Evolutionary conservation across 1,140 invertebrate genomes (phyloP).

Genomic region (Drosophila chauvacae): DNA sequence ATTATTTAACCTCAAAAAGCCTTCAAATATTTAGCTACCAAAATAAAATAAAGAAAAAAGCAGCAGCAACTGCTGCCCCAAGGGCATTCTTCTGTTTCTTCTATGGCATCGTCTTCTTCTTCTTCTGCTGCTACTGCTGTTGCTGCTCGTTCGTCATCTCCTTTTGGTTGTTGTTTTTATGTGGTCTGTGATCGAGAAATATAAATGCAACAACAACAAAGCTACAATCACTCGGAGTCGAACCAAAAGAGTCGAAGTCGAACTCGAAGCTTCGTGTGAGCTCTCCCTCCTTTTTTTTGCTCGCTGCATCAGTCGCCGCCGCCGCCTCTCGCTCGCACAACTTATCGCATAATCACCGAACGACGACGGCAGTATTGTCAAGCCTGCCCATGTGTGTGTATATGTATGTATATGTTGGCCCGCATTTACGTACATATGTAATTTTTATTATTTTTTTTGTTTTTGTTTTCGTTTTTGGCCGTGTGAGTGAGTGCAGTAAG

Average conservation of each 20-base stretch:
- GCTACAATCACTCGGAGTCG: conserved; percentile 33
- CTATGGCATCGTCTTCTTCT: conserved; percentile 12
- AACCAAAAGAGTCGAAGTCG: conserved; percentile 31
- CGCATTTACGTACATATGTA: conserved; percentile 13
- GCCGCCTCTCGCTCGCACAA: conserved; percentile 42
- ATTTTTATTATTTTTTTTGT: not conserved
- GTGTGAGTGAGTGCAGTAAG: conserved; percentile 15
- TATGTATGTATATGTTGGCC: conserved; percentile 22
- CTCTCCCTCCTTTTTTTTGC: conserved; percentile 5
- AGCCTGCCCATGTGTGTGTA: conserved; percentile 13
- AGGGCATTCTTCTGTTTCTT: conserved; percentile 36
- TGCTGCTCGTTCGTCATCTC: conserved; percentile 27
- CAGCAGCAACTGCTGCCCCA: conserved; percentile 24
- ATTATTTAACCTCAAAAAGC: conserved; percentile 48
- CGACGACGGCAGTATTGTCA: conserved; percentile 44
- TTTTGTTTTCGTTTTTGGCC: not conserved
- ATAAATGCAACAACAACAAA: conserved; percentile 24
- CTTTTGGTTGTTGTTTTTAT: conserved; percentile 16
- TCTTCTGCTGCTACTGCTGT: not conserved
- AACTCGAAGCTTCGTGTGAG: conserved; percentile 36
- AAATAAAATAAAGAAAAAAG: conserved; percentile 10
- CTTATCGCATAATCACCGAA: conserved; percentile 66
- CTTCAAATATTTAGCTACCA: conserved; percentile 47
- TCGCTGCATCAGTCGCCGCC: conserved; percentile 1
- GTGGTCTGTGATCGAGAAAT: conserved; percentile 35